Percentiles rank a stretch among this genome's conserved stretches.
These are phyloP conservation scores for Alcedo quadribrachys DNA, from an alignment of 2,797 vertebrate genomes.

Conservation along the genomic window DNA sequence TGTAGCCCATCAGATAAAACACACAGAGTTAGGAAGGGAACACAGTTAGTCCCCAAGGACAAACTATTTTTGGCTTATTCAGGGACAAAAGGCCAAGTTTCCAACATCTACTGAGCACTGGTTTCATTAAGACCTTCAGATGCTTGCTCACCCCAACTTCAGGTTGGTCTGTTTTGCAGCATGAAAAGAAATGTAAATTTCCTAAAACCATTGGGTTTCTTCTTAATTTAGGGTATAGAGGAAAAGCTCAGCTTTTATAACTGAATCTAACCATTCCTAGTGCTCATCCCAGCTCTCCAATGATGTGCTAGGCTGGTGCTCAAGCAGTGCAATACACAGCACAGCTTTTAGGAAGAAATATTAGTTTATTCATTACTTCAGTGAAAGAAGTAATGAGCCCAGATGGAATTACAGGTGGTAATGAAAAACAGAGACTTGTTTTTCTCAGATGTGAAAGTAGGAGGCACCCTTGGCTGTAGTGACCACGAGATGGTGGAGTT, in stretches of 20 bases:
- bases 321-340: background rate
- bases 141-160: background rate
- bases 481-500: no score
- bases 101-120: background rate
- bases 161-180: background rate
- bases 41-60: background rate
- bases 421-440: background rate
- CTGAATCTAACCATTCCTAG: background rate
- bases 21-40: background rate
- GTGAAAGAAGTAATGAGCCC: background rate
- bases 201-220: background rate
- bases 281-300: accelerated
- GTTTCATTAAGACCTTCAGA: background rate
- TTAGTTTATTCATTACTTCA: background rate
- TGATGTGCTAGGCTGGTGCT: background rate
- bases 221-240: background rate
- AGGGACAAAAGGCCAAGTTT: background rate
- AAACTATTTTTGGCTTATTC: slow-evolving; percentile 11
- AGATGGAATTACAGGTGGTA: background rate
- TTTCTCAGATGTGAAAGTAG: background rate
- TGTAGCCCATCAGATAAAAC: slow-evolving; percentile 25
- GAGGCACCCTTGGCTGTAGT: no score
- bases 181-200: background rate
- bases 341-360: background rate
- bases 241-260: background rate